Conservation (phyloP, 2,797 vertebrate species). For the Semotilus atromaculatus region DNA sequence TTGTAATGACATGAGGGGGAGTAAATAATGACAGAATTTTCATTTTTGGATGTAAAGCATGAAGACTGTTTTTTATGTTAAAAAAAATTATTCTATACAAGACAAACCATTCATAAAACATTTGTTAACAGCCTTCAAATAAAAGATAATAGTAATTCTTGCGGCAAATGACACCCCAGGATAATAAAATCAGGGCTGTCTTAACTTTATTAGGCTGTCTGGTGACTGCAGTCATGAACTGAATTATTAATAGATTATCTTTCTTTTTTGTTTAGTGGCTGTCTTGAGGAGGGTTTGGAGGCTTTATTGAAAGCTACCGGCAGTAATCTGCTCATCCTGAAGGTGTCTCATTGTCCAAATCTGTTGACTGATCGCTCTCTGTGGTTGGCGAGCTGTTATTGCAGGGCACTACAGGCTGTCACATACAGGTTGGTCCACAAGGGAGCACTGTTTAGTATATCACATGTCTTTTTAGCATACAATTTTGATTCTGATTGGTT, state of each 20-base stretch:
- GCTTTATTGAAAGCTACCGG: conserved; percentile 94
- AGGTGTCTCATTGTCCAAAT: conserved; percentile 98
- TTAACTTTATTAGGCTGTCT: background rate
- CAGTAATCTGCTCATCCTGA: conserved; percentile 93
- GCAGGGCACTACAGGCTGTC: conserved; percentile 94
- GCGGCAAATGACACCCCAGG: background rate
- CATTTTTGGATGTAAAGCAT: background rate
- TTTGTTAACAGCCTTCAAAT: background rate
- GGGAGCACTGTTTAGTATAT: conserved; percentile 3
- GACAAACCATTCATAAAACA: background rate
- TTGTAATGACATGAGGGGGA: background rate
- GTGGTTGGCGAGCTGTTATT: conserved; percentile 99
- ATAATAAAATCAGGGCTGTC: background rate
- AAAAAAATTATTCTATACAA: background rate
- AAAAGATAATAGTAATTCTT: background rate
- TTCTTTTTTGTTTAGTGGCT: conserved; percentile 79
- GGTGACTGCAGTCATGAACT: background rate
- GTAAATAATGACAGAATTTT: background rate
- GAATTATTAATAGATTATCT: background rate
- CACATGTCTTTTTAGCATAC: too few relatives aligned
- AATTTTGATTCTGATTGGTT: background rate
- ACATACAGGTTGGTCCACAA: conserved; percentile 87
- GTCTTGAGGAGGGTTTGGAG: conserved; percentile 95
- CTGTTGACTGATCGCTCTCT: conserved; percentile 97
- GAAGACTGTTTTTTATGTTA: background rate